Base-by-base conservation (phyloP, 1,140 invertebrate genomes). In the Samia ricini region DNA sequence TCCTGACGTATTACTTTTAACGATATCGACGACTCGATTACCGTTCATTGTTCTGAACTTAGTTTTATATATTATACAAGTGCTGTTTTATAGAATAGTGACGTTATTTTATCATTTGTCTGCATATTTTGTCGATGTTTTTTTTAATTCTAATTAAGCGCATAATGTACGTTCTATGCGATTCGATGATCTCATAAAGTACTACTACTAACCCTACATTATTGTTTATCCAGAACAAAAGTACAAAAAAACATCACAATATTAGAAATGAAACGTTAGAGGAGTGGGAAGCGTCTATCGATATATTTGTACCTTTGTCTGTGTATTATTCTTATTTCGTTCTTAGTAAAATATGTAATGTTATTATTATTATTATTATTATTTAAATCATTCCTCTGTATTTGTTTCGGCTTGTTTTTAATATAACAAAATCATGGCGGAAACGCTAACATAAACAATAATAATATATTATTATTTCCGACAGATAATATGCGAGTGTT, bases 251-350 rank as follows among this genome's bases (percentile, higher is more conserved):
- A 74, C 74, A 78, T n/a, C n/a, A n/a, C n/a, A n/a, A n/a, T 72
- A 77, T 66, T 60, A 64, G 58, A 52, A 59, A 68, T 57, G 18
- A 42, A 7, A 21, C 57, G 22, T 15, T 65, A 68, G 59, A 18
- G 58, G 64, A 62, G 26, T 51, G 64, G 68, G 61, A 60, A 66
- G 75, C 79, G 76, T 81, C 79, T 81, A 76, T 79, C 71, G 75
- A 81, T 86, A 83, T 83, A 82, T 88, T 89, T 86, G 85, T 89
- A 89, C 79, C 77, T 87, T 88, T 84, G 80, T 84, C 78, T 82
- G 79, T 76, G 70, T 83, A 79, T 86, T 78, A 79, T 77, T 89
- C 81, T 74, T 76, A 52, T 84, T 85, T 57, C 77, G 74, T 73
- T 77, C 77, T 42, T 42, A 42, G 33, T 42, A 15, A 42, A n/a